Conservation (phyloP, 2,113 vertebrate species). For the Zosterops lateralis region DNA sequence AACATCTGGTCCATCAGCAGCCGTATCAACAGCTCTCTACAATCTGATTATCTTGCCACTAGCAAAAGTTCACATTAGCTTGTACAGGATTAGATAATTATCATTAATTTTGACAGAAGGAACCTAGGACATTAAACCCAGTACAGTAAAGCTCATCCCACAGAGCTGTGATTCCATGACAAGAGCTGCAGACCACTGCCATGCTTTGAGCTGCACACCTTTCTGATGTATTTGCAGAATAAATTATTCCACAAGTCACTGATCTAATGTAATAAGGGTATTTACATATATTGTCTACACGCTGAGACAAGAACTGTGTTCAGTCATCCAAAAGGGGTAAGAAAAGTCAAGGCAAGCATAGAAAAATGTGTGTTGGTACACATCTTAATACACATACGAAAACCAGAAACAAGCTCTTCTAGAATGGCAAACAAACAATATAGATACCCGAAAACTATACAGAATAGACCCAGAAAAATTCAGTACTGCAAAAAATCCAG, state of each 20-base stretch:
- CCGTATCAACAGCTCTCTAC: neutral
- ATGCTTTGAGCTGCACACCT: neutral
- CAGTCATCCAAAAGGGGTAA: constrained; percentile 38
- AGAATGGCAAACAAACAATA: neutral
- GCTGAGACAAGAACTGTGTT: constrained; percentile 9
- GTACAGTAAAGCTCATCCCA: neutral
- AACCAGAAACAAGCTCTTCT: neutral
- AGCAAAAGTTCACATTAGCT: neutral
- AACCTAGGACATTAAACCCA: neutral
- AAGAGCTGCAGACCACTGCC: neutral
- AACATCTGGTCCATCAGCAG: neutral
- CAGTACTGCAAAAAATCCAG: neutral
- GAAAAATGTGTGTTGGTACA: neutral
- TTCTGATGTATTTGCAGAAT: neutral
- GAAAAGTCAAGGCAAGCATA: constrained; percentile 13
- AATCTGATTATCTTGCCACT: neutral
- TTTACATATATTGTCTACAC: constrained; percentile 1
- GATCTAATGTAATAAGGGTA: neutral
- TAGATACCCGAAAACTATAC: neutral
- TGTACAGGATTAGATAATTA: neutral
- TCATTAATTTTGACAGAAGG: neutral
- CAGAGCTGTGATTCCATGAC: neutral
- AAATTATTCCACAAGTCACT: constrained; percentile 3
- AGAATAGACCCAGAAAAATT: neutral
- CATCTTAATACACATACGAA: neutral